A percentile compares a stretch with the other conserved stretches of the same genome.
phyloP scores from a whole-genome alignment of 2,888 invertebrate species.

The Callimorpha dominula region DNA sequence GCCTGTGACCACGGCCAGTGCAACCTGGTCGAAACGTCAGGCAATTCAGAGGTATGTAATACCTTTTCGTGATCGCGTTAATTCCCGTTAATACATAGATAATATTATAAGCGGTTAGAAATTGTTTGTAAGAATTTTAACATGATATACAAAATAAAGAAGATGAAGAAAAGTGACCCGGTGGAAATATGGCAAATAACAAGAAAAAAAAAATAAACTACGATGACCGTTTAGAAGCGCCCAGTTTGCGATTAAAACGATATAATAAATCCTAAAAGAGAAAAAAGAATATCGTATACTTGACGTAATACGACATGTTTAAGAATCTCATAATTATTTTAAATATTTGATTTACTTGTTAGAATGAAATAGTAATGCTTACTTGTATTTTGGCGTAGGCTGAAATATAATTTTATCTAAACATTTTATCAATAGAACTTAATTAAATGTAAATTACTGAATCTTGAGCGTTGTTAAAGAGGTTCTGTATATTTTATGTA shows the following conservation, averaged over 20 bases:
- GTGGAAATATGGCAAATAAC: not conserved
- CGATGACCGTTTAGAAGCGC: not conserved
- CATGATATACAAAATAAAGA: not conserved
- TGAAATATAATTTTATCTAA: not conserved
- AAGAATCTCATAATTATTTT: not conserved
- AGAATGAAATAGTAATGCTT: not conserved
- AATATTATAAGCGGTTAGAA: too few relatives aligned
- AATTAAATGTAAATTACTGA: constrained; percentile 12
- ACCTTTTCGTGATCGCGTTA: too few relatives aligned
- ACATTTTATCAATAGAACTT: not conserved
- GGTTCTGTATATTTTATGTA: not conserved
- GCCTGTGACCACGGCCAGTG: too few relatives aligned
- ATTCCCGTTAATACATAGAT: too few relatives aligned
- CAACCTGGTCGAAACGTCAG: too few relatives aligned
- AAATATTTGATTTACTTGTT: too few relatives aligned
- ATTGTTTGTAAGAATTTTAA: too few relatives aligned
- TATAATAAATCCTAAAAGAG: not conserved
- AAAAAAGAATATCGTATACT: not conserved
- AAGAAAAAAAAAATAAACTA: not conserved
- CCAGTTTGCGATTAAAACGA: not conserved
- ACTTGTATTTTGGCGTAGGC: not conserved
- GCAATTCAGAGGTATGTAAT: too few relatives aligned
- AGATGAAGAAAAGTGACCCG: not conserved
- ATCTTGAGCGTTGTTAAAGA: not conserved
- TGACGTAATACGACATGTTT: not conserved